These are phyloP conservation scores for Polyommatus icarus DNA, from an alignment of 2,888 invertebrate species.

Conservation along the genomic window DNA sequence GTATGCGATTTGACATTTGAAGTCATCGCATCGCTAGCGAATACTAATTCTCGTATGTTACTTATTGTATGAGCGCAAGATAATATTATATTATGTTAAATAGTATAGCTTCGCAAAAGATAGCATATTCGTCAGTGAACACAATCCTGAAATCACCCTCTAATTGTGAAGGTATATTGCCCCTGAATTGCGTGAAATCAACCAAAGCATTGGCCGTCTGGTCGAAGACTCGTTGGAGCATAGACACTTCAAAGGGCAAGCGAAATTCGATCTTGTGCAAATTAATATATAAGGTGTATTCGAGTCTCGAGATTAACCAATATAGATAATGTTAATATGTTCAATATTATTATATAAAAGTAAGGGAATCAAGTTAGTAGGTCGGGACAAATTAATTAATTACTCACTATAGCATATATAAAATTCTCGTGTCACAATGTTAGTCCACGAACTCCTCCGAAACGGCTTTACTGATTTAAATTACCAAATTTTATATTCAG, in stretches of 20 bases:
- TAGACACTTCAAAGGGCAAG: conserved; percentile 24
- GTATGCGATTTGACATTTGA: too few species aligned
- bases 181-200: conserved; percentile 71
- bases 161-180: conserved; percentile 73
- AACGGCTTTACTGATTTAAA: too few species aligned
- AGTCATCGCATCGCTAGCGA: too few species aligned
- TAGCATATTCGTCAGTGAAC: conserved; percentile 37
- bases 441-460: too few species aligned
- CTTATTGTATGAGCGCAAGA: too few species aligned
- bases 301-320: neutral
- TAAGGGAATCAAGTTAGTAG: neutral
- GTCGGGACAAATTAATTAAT: too few species aligned
- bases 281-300: neutral
- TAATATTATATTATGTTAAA: too few species aligned
- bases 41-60: too few species aligned
- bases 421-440: too few species aligned
- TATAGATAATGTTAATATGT: neutral
- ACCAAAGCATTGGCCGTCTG: conserved; percentile 58
- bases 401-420: too few species aligned
- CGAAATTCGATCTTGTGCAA: neutral
- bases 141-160: conserved; percentile 50
- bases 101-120: neutral
- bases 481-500: too few species aligned
- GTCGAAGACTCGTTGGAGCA: conserved; percentile 44
- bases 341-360: neutral